Conservation (phyloP, 2,797 vertebrate genomes). For the Syndactyla subalaris region DNA sequence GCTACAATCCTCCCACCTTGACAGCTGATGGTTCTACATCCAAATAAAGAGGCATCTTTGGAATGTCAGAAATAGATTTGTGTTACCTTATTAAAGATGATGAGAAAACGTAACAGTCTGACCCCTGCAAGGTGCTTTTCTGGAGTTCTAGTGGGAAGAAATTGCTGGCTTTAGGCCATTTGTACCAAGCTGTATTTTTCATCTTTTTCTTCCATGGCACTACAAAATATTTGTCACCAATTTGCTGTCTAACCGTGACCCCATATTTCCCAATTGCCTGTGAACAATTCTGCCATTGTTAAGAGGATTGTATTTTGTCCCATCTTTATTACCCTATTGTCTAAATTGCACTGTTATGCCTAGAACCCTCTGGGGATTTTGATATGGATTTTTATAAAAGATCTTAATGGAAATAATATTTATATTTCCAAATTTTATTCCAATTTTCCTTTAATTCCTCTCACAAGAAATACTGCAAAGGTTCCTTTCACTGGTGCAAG, state of each 20-base stretch:
- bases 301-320: not conserved
- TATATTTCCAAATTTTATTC: constrained; percentile 23
- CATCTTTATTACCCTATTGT: constrained; percentile 15
- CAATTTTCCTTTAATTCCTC: constrained; percentile 15
- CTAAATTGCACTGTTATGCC: not conserved
- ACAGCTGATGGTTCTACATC: not conserved
- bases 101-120: not conserved
- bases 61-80: not conserved
- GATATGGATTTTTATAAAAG: constrained; percentile 11
- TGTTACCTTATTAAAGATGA: not conserved
- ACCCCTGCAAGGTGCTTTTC: not conserved
- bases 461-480: not conserved
- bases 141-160: not conserved
- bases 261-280: not conserved
- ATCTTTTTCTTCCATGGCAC: not conserved
- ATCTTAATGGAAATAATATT: constrained; percentile 13
- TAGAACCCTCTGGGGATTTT: not conserved
- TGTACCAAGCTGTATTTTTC: not conserved
- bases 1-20: not conserved
- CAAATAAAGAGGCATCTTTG: not conserved
- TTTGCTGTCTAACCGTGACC: not conserved
- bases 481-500: constrained; percentile 10
- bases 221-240: not conserved
- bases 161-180: not conserved
- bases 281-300: not conserved